A percentile compares a stretch with the other conserved stretches of the same genome.
Conservation (phyloP, 2,888 invertebrate genomes). For the Tortrix viridana region DNA sequence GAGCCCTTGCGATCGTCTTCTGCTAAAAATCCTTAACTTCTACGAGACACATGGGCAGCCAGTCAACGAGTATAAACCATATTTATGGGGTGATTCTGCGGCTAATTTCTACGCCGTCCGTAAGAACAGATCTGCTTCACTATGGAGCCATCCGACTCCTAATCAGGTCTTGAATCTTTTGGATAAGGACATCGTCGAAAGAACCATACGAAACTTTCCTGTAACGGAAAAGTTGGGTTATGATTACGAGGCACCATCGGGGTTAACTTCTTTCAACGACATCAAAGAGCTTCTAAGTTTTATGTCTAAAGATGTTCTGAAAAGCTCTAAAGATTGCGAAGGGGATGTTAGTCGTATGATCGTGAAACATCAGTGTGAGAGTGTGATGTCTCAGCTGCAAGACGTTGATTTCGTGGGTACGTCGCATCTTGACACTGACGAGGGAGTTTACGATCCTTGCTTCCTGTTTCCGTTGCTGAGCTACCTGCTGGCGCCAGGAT, state of each 20-base stretch:
- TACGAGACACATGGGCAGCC: conserved; percentile 88
- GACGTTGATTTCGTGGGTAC: conserved; percentile 51
- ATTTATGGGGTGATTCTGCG: conserved; percentile 93
- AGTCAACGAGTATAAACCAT: conserved; percentile 89
- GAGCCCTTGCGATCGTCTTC: conserved; percentile 87
- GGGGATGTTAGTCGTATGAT: conserved; percentile 51
- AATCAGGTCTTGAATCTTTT: conserved; percentile 89
- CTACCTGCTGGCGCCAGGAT: conserved; percentile 89
- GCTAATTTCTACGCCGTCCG: conserved; percentile 90
- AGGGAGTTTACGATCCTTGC: conserved; percentile 90
- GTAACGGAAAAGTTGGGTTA: conserved; percentile 84
- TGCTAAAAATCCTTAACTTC: conserved; percentile 86
- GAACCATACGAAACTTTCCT: conserved; percentile 89
- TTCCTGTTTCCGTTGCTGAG: conserved; percentile 92
- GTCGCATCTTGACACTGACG: conserved; percentile 57
- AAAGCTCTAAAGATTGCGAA: conserved; percentile 54
- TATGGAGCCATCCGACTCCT: conserved; percentile 89
- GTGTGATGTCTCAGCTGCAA: conserved; percentile 46
- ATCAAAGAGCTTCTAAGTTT: conserved; percentile 49
- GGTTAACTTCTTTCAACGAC: conserved; percentile 43
- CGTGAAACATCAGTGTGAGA: conserved; percentile 53
- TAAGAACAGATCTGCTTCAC: conserved; percentile 76
- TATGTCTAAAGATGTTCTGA: conserved; percentile 52
- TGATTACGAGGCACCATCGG: conserved; percentile 61
- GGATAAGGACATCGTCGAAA: conserved; percentile 85